These are phyloP conservation scores for Conus ventricosus DNA, from an alignment of 1,140 invertebrate species.

Conservation along the genomic window DNA sequence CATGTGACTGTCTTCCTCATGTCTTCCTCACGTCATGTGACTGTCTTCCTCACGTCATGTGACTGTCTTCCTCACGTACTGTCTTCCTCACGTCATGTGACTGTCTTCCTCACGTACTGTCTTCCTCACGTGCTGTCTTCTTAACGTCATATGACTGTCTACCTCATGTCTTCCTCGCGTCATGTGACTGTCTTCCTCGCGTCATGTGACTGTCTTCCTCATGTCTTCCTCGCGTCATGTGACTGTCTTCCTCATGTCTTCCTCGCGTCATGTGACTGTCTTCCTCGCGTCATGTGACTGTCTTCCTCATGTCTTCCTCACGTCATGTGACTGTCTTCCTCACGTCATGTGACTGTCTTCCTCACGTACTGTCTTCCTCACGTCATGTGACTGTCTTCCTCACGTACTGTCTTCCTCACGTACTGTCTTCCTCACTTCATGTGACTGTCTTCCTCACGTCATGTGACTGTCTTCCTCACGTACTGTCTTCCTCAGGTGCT, in stretches of 20 bases:
- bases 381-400: neutral
- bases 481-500: too few relatives aligned
- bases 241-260: too few relatives aligned
- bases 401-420: neutral
- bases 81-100: neutral
- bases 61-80: neutral
- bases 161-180: neutral
- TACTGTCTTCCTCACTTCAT: neutral
- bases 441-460: neutral
- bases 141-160: neutral
- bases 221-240: too few relatives aligned
- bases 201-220: neutral
- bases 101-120: neutral
- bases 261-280: neutral
- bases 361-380: neutral
- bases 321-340: neutral
- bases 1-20: neutral
- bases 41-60: too few relatives aligned
- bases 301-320: neutral
- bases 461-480: too few relatives aligned
- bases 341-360: neutral
- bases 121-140: too few relatives aligned
- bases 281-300: too few relatives aligned
- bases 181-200: neutral
- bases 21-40: too few relatives aligned